Conservation (phyloP, 2,113 vertebrate genomes). For the Ciconia stormi region DNA sequence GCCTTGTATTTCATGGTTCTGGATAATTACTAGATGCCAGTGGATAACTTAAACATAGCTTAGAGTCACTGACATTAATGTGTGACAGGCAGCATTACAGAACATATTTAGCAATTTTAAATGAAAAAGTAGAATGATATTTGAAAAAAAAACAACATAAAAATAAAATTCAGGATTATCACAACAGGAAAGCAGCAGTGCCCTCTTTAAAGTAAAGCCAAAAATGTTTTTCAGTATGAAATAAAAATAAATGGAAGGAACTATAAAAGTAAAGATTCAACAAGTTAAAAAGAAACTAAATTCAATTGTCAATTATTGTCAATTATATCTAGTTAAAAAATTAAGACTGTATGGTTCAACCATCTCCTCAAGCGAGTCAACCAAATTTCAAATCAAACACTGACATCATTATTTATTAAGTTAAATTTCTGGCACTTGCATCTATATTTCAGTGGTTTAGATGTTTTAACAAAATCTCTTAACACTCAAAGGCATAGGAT, state of each 20-base stretch:
- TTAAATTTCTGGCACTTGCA: not conserved
- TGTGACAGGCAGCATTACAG: conserved; percentile 74
- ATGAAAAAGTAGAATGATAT: conserved; percentile 66
- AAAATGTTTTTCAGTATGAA: not conserved
- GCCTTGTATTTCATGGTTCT: conserved; percentile 76
- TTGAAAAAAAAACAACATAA: conserved; percentile 3
- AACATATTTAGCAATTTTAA: conserved; percentile 74
- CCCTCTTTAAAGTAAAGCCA: conserved; percentile 22
- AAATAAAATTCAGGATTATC: conserved; percentile 33
- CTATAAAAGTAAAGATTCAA: conserved; percentile 44
- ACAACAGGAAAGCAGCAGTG: conserved; percentile 14
- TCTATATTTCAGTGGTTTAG: not conserved
- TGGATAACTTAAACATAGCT: conserved; percentile 83
- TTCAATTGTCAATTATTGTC: not conserved
- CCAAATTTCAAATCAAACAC: conserved; percentile 23
- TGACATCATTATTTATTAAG: not conserved
- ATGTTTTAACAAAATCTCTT: not conserved
- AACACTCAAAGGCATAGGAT: not conserved
- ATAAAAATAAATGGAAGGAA: conserved; percentile 37
- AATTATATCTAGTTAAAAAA: conserved; percentile 19
- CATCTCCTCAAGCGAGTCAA: conserved; percentile 12
- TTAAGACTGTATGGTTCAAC: not conserved
- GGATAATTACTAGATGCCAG: conserved; percentile 86
- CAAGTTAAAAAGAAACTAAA: conserved; percentile 48
- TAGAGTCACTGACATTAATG: conserved; percentile 81